Evolutionary conservation across 2,113 vertebrate species (phyloP).

Genomic region (Poecilia latipinna): DNA sequence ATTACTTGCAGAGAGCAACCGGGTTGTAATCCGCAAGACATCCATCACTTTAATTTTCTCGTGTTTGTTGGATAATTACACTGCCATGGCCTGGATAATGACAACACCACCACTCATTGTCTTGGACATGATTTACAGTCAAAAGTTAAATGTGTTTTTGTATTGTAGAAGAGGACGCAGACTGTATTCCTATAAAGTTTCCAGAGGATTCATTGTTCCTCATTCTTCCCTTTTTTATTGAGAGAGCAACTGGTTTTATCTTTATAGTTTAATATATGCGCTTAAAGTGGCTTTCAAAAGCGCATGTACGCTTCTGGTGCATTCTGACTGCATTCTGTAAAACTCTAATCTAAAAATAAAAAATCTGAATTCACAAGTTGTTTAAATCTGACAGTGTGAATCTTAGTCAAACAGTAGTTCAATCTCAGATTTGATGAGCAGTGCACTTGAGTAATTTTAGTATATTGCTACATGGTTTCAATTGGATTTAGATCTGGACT

Average conservation of each 20-base stretch:
- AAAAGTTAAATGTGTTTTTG: background rate
- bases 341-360: no score
- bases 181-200: background rate
- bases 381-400: no score
- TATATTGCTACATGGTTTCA: no score
- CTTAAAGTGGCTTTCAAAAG: background rate
- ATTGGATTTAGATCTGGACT: no score
- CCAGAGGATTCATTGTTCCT: no score
- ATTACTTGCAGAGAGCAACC: conserved; percentile 23
- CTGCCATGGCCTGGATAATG: conserved; percentile 3
- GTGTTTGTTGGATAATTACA: conserved; percentile 22
- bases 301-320: background rate
- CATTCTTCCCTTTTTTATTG: background rate
- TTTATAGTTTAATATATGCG: background rate
- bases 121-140: background rate
- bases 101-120: background rate
- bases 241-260: background rate
- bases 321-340: background rate
- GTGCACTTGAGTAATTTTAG: no score
- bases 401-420: no score
- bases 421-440: no score
- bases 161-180: background rate
- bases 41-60: conserved; percentile 23
- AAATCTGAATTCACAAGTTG: background rate
- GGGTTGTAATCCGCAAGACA: conserved; percentile 19